A percentile compares a stretch with the other conserved stretches of the same genome.
These are phyloP conservation scores for Corapipo altera DNA, from an alignment of 2,113 vertebrate species.

Conservation along the genomic window DNA sequence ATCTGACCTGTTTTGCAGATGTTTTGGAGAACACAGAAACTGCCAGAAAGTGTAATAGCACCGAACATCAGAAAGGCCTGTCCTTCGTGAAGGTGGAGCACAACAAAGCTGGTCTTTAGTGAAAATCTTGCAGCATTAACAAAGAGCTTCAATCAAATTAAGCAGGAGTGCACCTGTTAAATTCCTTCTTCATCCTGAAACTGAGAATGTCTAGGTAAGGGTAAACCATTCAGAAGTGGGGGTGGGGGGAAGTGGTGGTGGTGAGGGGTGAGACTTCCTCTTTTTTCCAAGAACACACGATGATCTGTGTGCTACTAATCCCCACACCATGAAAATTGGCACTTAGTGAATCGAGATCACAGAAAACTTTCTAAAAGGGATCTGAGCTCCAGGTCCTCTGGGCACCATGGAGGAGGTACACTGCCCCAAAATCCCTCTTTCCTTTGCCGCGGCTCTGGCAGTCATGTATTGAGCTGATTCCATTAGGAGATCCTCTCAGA, in stretches of 20 bases:
- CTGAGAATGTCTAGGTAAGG: neutral
- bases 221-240: neutral
- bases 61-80: neutral
- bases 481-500: neutral
- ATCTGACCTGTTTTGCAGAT: neutral
- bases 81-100: neutral
- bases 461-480: accelerated
- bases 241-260: too few species aligned
- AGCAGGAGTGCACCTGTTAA: neutral
- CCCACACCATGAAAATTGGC: neutral
- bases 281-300: neutral
- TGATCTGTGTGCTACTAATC: neutral
- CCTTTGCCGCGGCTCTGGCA: neutral
- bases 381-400: neutral
- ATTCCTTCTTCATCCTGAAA: neutral
- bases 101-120: neutral
- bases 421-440: neutral
- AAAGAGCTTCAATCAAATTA: neutral
- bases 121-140: neutral
- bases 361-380: neutral
- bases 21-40: neutral
- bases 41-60: neutral
- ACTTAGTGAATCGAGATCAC: neutral
- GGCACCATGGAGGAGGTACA: accelerated
- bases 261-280: neutral